Evolutionary conservation across 2,888 invertebrate genomes (phyloP).

Genomic region (Oscheius sp.): DNA sequence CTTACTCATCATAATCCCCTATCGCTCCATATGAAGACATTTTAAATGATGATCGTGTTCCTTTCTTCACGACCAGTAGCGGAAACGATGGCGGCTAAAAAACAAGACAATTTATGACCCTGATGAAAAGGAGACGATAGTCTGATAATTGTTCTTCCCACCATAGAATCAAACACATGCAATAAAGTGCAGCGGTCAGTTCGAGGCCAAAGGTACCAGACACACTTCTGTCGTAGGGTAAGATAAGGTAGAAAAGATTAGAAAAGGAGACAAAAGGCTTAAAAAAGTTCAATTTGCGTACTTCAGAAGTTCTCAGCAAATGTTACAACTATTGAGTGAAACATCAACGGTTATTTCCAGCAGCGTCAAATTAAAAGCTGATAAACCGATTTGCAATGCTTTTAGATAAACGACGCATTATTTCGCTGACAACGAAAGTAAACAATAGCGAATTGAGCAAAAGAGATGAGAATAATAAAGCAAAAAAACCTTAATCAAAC

Average conservation of each 20-base stretch:
- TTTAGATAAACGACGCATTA: too few relatives aligned
- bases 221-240: neutral
- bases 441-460: too few relatives aligned
- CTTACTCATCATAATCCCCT: conserved; percentile 55
- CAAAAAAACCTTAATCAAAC: too few relatives aligned
- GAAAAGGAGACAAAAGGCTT: neutral
- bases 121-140: neutral
- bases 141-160: neutral
- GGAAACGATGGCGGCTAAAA: conserved; percentile 19
- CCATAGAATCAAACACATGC: conserved; percentile 7
- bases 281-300: too few relatives aligned
- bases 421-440: too few relatives aligned
- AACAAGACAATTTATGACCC: neutral
- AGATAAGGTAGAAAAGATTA: neutral
- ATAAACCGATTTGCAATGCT: too few relatives aligned
- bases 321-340: too few relatives aligned
- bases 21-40: conserved; percentile 60
- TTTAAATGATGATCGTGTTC: neutral
- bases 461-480: too few relatives aligned
- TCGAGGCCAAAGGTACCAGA: neutral
- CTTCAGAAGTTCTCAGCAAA: too few relatives aligned
- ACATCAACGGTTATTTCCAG: too few relatives aligned
- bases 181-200: neutral
- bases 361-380: too few relatives aligned
- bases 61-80: neutral